These are phyloP conservation scores for Melikaiella ostensackeni DNA, from an alignment of 2,888 invertebrate species.

Conservation along the genomic window DNA sequence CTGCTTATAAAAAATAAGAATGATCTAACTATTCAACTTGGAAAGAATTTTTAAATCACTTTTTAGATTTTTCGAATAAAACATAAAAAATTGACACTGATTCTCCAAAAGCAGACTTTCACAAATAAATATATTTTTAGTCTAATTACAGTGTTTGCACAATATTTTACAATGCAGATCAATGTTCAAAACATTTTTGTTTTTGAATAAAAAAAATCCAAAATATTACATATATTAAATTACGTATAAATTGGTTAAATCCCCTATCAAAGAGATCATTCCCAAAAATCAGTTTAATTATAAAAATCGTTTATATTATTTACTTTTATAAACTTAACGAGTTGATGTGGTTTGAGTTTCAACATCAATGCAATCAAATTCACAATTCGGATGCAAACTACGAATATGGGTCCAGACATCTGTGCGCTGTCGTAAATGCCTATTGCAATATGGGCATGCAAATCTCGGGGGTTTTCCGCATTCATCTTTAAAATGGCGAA, in stretches of 20 bases:
- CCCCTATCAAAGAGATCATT: not conserved
- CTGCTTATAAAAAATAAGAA: too few species aligned
- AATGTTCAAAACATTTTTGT: too few species aligned
- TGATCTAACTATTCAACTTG: too few species aligned
- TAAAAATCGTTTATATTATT: constrained; percentile 28
- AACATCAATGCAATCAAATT: constrained; percentile 71
- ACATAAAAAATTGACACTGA: too few species aligned
- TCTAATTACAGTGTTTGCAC: too few species aligned
- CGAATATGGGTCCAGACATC: constrained; percentile 74
- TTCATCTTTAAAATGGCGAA: constrained; percentile 79
- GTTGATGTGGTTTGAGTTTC: constrained; percentile 66
- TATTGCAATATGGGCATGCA: constrained; percentile 74
- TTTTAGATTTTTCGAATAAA: too few species aligned
- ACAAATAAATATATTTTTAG: too few species aligned
- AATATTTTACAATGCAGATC: too few species aligned
- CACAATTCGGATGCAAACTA: constrained; percentile 66
- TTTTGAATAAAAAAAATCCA: too few species aligned
- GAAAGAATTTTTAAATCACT: too few species aligned
- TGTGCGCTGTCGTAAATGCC: constrained; percentile 70
- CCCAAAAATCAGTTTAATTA: not conserved
- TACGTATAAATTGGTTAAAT: not conserved
- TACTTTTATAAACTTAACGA: constrained; percentile 58
- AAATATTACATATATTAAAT: not conserved
- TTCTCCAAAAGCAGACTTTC: too few species aligned
- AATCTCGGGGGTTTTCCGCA: constrained; percentile 74